These are phyloP conservation scores for Alligator sinensis DNA, from an alignment of 2,113 vertebrate species.

Conservation along the genomic window DNA sequence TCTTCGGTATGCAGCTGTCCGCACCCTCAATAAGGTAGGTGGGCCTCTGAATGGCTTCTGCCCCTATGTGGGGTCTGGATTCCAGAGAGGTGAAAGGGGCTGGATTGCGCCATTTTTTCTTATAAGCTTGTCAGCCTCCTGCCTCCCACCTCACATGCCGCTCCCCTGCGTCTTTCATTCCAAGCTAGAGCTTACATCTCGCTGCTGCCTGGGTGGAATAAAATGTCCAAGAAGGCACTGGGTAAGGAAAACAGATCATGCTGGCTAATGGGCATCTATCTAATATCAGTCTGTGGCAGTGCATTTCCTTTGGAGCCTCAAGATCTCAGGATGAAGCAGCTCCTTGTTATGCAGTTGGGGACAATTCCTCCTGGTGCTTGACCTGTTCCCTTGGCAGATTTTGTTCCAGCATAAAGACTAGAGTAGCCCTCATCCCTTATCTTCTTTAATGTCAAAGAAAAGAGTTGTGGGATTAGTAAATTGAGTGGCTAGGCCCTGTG, in stretches of 20 bases:
- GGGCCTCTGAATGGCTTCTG: background rate
- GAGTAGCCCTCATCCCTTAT: background rate
- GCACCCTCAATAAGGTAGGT: conserved; percentile 87
- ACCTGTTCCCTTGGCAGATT: background rate
- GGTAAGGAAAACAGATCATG: background rate
- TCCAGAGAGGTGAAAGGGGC: background rate
- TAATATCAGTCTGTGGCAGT: background rate
- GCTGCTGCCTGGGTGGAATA: background rate
- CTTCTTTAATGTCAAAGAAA: background rate
- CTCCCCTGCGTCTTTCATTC: background rate
- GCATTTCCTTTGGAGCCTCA: background rate
- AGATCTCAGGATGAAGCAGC: background rate
- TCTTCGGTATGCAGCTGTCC: conserved; percentile 83
- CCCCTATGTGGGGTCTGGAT: background rate
- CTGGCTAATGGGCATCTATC: background rate
- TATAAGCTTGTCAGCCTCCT: background rate
- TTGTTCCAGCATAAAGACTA: background rate
- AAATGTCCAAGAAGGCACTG: background rate
- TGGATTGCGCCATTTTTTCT: background rate
- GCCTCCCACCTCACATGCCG: background rate
- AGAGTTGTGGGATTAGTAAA: background rate
- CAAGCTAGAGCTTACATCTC: background rate
- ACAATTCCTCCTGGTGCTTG: background rate
- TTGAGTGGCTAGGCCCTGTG: background rate
- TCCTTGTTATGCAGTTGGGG: background rate